These are phyloP conservation scores for Drosophila subpulchrella DNA, from an alignment of 1,140 invertebrate genomes.

Conservation along the genomic window DNA sequence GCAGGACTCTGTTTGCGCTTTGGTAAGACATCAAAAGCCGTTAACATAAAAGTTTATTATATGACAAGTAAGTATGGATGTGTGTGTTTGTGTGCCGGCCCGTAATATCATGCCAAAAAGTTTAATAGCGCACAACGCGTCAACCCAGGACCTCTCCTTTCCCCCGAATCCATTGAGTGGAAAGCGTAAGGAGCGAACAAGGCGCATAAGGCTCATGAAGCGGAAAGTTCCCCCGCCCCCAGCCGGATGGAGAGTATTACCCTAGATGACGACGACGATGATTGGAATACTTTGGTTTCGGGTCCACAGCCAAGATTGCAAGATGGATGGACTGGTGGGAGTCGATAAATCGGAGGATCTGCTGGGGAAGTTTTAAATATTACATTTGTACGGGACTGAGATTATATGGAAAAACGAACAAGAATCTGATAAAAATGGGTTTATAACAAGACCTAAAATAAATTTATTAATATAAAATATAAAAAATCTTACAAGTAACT, in stretches of 20 bases:
- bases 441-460: too few relatives aligned
- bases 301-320: constrained; percentile 6
- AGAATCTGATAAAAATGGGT: background rate
- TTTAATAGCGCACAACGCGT: constrained; percentile 78
- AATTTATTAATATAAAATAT: too few relatives aligned
- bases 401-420: background rate
- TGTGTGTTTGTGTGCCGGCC: constrained; percentile 12
- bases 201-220: constrained; percentile 64
- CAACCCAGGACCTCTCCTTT: constrained; percentile 2
- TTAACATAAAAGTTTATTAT: constrained; percentile 82
- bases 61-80: constrained; percentile 72
- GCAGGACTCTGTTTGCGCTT: constrained; percentile 41
- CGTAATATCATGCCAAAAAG: constrained; percentile 78
- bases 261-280: constrained; percentile 36
- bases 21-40: constrained; percentile 73
- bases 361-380: constrained; percentile 11
- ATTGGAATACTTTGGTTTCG: constrained; percentile 34
- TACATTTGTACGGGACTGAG: background rate
- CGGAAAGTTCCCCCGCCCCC: constrained; percentile 48
- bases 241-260: constrained; percentile 29
- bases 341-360: constrained; percentile 4
- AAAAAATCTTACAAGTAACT: too few relatives aligned
- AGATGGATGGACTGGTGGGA: constrained; percentile 31
- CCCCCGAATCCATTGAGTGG: constrained; percentile 64
- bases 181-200: constrained; percentile 66